Evolutionary conservation across 2,888 invertebrate species (phyloP), one percentile per base, ranked within the genome.

Genomic region (Terebella lapidaria): DNA sequence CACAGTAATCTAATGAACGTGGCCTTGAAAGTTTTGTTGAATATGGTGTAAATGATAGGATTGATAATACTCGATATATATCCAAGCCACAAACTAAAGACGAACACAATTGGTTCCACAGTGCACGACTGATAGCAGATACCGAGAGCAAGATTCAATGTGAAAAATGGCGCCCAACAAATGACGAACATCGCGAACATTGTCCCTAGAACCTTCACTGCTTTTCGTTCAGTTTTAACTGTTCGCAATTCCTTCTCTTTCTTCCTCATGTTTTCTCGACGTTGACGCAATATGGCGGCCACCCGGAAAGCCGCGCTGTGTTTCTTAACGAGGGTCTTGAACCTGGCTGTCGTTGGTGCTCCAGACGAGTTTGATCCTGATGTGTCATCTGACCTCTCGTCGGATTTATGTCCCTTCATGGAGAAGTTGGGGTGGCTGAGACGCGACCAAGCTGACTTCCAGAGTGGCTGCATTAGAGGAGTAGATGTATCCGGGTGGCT

Each of bases 191-290:
- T 75, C 35, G 71, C 72, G 64, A 80, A 80, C 57, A 80, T 77
- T n/a, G 78, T 73, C 27, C 78, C 79, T 2, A 80, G 72, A 3
- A 80, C 67, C 83, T 95, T 94, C 15, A 95, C 94, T 0, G 96
- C 96, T 80, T 95, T 95, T 77, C 95, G 94, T 78, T 96, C 94
- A 57, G 93, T 85, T 2, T 91, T 85, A 57, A 94, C 81, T 49
- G 72, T 89, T 35, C 70, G 63, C 51, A 63, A 57, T 45, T 60
- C 54, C n/a, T n/a, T n/a, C n/a, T n/a, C n/a, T 54, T 59, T 64
- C 47, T 71, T 69, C 58, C 64, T 64, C 24, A 65, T 60, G 2
- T 67, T 63, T 24, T 70, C 68, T 18, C 70, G 70, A 27, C 68
- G 68, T 57, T 70, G 66, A 0, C 75, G 69, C 53, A 77, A 62